Conservation (phyloP, 2,888 invertebrate genomes). For the Rugalucina vietnamica region DNA sequence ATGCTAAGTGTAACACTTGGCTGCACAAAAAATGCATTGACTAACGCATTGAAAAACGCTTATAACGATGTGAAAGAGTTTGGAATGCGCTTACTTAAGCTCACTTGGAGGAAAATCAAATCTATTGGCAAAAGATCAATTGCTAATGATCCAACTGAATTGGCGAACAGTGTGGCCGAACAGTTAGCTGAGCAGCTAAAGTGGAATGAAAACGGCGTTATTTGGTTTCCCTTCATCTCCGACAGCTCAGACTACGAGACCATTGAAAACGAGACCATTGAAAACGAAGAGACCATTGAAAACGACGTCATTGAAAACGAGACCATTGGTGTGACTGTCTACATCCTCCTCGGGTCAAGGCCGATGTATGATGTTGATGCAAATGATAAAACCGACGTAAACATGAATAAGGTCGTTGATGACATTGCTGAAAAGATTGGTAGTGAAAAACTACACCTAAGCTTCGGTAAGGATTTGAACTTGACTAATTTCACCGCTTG, state of each 20-base stretch:
- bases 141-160: not conserved
- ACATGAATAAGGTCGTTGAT: not conserved
- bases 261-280: not conserved
- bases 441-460: not conserved
- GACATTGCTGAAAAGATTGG: not conserved
- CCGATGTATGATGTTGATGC: not conserved
- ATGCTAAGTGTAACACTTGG: not conserved
- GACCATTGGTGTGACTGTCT: not conserved
- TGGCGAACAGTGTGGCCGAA: slow-evolving; percentile 1
- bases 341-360: not conserved
- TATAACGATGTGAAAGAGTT: not conserved
- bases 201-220: not conserved
- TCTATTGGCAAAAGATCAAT: not conserved
- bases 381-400: not conserved
- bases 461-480: not conserved
- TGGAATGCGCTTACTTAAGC: not conserved
- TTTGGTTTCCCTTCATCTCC: slow-evolving; percentile 3
- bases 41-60: too few relatives aligned
- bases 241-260: too few relatives aligned
- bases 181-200: not conserved
- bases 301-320: not conserved
- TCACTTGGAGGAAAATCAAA: too few relatives aligned
- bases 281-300: not conserved
- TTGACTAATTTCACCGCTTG: not conserved
- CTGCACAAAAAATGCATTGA: too few relatives aligned